phyloP scores from a whole-genome alignment of 2,888 invertebrate genomes.

The Meiosimyza platycephala region DNA sequence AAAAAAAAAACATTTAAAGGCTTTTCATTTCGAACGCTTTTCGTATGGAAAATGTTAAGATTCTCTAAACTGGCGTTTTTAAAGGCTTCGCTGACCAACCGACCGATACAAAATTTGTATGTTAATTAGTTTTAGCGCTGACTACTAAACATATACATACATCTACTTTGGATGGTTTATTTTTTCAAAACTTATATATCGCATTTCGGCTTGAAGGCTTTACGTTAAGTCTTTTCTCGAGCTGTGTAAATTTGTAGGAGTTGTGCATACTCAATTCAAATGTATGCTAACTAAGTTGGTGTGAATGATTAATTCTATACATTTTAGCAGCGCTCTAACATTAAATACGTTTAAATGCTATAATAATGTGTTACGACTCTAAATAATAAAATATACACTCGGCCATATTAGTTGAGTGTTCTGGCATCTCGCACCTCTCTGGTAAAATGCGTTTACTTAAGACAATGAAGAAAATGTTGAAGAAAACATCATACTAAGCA shows the following conservation, averaged over 20 bases:
- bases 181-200: no score
- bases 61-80: background rate
- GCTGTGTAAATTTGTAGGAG: constrained; percentile 17
- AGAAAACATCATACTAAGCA: background rate
- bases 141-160: no score
- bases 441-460: background rate
- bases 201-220: background rate
- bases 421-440: no score
- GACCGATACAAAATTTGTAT: constrained; percentile 51
- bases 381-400: constrained; percentile 3
- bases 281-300: constrained; percentile 36
- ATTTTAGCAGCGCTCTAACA: constrained; percentile 43
- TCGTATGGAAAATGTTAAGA: no score
- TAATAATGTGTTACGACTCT: constrained; percentile 53
- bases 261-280: constrained; percentile 20
- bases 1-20: no score
- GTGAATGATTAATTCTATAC: constrained; percentile 58
- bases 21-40: no score
- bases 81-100: constrained; percentile 45
- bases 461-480: background rate
- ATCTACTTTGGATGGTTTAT: background rate
- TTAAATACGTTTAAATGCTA: constrained; percentile 61
- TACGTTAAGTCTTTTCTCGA: no score
- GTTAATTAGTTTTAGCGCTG: constrained; percentile 46
- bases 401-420: background rate